Evolutionary conservation across 2,113 vertebrate species (phyloP).

Genomic region (Mustela lutreola): DNA sequence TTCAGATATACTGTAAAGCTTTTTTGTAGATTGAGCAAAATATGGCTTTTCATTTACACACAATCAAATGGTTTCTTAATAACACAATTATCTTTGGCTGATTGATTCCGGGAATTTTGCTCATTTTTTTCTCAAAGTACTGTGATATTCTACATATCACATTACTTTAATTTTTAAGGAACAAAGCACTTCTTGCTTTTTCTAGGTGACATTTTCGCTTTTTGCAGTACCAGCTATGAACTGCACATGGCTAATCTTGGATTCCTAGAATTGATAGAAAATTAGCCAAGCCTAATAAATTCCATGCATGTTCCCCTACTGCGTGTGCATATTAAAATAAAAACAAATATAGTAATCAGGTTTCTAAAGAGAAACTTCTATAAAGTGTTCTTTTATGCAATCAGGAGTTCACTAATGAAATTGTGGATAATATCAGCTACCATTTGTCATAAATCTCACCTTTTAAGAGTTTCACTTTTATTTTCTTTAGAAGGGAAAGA

Average conservation of each 20-base stretch:
- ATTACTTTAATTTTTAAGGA: slow-evolving; percentile 65
- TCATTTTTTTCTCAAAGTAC: slow-evolving; percentile 24
- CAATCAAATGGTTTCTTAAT: slow-evolving; percentile 73
- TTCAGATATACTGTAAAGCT: slow-evolving; percentile 70
- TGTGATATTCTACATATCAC: slow-evolving; percentile 59
- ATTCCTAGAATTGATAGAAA: slow-evolving; percentile 49
- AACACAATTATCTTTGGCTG: slow-evolving; percentile 74
- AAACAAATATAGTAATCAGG: slow-evolving; percentile 73
- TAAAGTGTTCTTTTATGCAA: slow-evolving; percentile 73
- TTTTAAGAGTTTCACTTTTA: slow-evolving; percentile 17
- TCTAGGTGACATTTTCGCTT: slow-evolving; percentile 24
- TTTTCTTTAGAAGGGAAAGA: not conserved
- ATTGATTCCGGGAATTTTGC: slow-evolving; percentile 66
- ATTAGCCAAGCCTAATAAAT: slow-evolving; percentile 68
- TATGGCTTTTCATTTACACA: slow-evolving; percentile 61
- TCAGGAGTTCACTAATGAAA: slow-evolving; percentile 63
- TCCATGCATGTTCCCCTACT: not conserved
- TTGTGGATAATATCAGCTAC: not conserved
- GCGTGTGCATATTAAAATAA: slow-evolving; percentile 51
- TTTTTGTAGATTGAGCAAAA: slow-evolving; percentile 62
- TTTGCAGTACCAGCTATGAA: not conserved
- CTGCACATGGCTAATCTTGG: not conserved
- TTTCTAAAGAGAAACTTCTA: slow-evolving; percentile 64
- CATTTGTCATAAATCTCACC: not conserved
- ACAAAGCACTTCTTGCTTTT: slow-evolving; percentile 59